Base-by-base conservation (phyloP, 2,113 vertebrate genomes). In the Garra rufa region DNA sequence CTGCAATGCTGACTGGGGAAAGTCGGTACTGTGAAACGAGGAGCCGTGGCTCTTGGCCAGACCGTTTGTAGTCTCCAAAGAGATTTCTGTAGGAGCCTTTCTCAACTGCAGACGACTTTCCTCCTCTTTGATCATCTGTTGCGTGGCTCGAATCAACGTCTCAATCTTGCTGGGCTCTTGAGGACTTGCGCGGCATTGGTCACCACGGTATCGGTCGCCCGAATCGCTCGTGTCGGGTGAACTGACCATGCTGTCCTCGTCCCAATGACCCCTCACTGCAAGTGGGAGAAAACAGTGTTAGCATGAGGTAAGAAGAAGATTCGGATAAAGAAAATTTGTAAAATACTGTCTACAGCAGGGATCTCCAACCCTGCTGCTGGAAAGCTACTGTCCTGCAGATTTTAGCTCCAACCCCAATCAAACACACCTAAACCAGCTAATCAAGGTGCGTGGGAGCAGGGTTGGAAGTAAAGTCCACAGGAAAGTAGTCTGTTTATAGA, bases 81-180 rank as follows among this genome's bases (percentile, higher is more conserved):
- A 92, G 69, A 94, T 91, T 9, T 95, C 93, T 2, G 81, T 28
- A 5, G 83, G 0, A 83, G 90, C 92, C 91, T 97, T 98, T 78
- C 92, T 92, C 65, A 96, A 87, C 88, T 97, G 96, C 73, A 97
- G 89, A 46, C 96, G 94, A 90, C 90, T 97, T 90, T 99, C 97
- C 89, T 99, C 98, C 79, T 99, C 97, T 92, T 99, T 99, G 94
- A 99, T 99, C 96, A 98, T 98, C 92, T 99, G 97, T 91, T 99
- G 98, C 0, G 98, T 99, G n/a, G 96, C 97, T 90, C 96, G 95
- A 85, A 99, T 98, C 78, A 99, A 93, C 52, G 97, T 97, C 92
- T 98, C 96, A 0, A 98, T 99, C 94, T 98, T 98, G 94, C 96
- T 98, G 85, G 97, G 96, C 88, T 97, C 96, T 1, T 97, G 96